These are phyloP conservation scores for Parelbella ahira DNA, from an alignment of 2,888 invertebrate genomes.

Conservation along the genomic window DNA sequence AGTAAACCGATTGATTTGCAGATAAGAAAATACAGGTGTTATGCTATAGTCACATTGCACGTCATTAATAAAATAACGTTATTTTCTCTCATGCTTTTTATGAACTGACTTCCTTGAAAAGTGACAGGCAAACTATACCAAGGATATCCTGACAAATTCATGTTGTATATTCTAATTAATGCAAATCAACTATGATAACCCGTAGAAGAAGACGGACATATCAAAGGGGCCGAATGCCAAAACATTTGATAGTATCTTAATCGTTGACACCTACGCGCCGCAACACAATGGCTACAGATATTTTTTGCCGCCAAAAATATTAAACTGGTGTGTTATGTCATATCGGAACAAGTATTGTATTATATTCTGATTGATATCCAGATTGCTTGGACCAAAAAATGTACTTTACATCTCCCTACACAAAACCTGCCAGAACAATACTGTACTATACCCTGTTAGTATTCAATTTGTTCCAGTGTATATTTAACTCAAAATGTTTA, in stretches of 20 bases:
- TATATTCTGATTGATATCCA: constrained; percentile 63
- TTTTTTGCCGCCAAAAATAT: constrained; percentile 53
- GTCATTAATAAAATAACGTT: too few relatives aligned
- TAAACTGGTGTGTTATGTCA: constrained; percentile 69
- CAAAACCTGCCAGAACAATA: too few relatives aligned
- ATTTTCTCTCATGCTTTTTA: too few relatives aligned
- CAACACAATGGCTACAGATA: constrained; percentile 46
- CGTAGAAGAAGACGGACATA: constrained; percentile 25
- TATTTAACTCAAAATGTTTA: too few relatives aligned
- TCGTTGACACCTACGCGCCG: constrained; percentile 52
- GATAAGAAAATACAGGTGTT: too few relatives aligned
- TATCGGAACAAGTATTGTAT: constrained; percentile 40
- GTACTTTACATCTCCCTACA: too few relatives aligned
- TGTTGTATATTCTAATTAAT: constrained; percentile 24
- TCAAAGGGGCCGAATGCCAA: constrained; percentile 53
- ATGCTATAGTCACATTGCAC: too few relatives aligned
- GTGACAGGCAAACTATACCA: constrained; percentile 14
- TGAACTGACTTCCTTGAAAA: constrained; percentile 12
- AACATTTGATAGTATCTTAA: constrained; percentile 66
- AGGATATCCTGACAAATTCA: constrained; percentile 14
- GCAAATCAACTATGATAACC: constrained; percentile 29
- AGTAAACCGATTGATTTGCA: too few relatives aligned
- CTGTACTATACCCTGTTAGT: too few relatives aligned
- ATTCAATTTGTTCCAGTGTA: too few relatives aligned
- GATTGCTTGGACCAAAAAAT: constrained; percentile 40